Evolutionary conservation across 2,888 invertebrate genomes (phyloP), one percentile per base, ranked within the genome.

Genomic region (Luperina testacea): DNA sequence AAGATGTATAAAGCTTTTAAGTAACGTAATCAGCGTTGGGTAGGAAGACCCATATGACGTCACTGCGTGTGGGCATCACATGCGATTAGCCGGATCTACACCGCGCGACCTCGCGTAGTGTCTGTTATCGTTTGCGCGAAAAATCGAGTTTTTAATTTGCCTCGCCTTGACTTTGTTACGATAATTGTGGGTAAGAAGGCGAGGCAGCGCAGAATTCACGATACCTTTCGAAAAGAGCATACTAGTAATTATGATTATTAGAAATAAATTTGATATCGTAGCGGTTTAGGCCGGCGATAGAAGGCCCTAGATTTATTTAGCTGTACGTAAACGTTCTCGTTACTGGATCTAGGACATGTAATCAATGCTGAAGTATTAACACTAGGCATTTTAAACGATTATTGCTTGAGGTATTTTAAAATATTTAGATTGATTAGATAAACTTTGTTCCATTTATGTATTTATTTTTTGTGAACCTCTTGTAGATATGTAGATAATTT

Each of bases 31-130:
- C 77, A 82, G 80, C 75, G 82, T 80, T 80, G 85, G 72, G 77
- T 85, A 89, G 88, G 78, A 86, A 90, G 88, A 85, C 84, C 87
- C 77, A 72, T 61, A 65, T 89, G 88, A 90, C 87, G 90, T 89
- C 87, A 90, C 42, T 32, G 48, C 69, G 81, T 82, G 84, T 84
- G 81, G 83, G 86, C 83, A 84, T 85, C 80, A 82, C 67, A 75
- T 78, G 77, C 73, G 85, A 86, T 86, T 82, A 88, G 80, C 88
- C 82, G 88, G 80, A 88, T 80, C 82, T 83, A 80, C 77, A 72
- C 69, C 27, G 71, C 72, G 77, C 84, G 84, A 84, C 86, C 86
- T 88, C 86, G 88, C 81, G 75, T 72, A 71, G 67, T 80, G 75
- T 81, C 82, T 82, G 89, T 88, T 89, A 89, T 89, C 88, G 82